phyloP scores from a whole-genome alignment of 2,113 vertebrate species.

The Amazona vittata region DNA sequence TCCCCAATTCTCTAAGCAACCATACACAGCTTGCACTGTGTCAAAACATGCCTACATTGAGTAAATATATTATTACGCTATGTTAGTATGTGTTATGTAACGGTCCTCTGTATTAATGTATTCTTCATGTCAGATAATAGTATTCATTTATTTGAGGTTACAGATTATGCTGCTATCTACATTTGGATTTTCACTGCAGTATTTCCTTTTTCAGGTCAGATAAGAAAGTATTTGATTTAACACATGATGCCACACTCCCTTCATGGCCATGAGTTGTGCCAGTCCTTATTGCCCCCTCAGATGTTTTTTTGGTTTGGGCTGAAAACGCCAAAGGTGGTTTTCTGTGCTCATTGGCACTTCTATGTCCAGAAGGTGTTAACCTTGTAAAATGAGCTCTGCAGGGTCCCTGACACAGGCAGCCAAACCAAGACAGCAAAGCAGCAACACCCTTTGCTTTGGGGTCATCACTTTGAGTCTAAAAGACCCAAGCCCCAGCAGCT shows the following conservation, averaged over 20 bases:
- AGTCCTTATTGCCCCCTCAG: background rate
- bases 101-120: conserved; percentile 53
- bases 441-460: background rate
- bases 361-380: background rate
- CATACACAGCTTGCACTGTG: conserved; percentile 52
- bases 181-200: conserved; percentile 1
- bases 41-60: conserved; percentile 62
- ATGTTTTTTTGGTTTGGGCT: background rate
- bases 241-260: background rate
- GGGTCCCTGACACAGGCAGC: background rate
- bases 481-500: background rate
- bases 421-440: background rate
- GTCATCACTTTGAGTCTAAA: background rate
- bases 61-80: conserved; percentile 58
- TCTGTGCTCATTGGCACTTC: background rate
- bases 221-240: background rate
- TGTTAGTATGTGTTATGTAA: conserved; percentile 60
- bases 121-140: conserved; percentile 14
- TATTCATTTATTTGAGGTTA: conserved; percentile 8
- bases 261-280: background rate
- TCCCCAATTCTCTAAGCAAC: conserved; percentile 24
- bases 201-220: background rate
- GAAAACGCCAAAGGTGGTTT: background rate
- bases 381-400: background rate
- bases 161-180: background rate